Evolutionary conservation across 2,888 invertebrate species (phyloP).

Genomic region (Aethes cnicana): DNA sequence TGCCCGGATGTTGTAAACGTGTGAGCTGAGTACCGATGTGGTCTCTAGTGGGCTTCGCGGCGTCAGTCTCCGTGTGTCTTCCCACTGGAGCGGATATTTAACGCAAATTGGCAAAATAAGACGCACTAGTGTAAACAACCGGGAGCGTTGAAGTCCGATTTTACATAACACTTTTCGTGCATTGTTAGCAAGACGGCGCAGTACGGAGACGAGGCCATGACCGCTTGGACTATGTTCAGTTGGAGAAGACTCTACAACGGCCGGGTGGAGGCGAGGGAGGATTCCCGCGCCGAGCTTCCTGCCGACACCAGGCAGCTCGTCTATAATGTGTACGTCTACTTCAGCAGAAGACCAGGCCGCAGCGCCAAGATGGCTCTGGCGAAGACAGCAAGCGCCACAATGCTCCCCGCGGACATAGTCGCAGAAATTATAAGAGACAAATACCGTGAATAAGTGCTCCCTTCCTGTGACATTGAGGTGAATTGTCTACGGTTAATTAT

Average conservation of each 20-base stretch:
- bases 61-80: slow-evolving; percentile 61
- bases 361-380: slow-evolving; percentile 65
- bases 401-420: slow-evolving; percentile 73
- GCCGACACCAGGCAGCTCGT: slow-evolving; percentile 74
- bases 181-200: slow-evolving; percentile 66
- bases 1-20: slow-evolving; percentile 70
- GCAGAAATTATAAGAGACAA: slow-evolving; percentile 74
- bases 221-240: slow-evolving; percentile 80
- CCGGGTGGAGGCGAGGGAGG: slow-evolving; percentile 57
- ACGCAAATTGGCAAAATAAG: slow-evolving; percentile 18
- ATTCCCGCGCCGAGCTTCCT: slow-evolving; percentile 63
- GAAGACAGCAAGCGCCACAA: slow-evolving; percentile 73
- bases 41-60: slow-evolving; percentile 48
- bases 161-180: not conserved
- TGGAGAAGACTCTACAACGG: slow-evolving; percentile 74
- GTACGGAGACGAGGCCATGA: slow-evolving; percentile 78
- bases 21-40: slow-evolving; percentile 69
- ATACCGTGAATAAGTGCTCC: slow-evolving; percentile 51
- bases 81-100: slow-evolving; percentile 60
- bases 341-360: slow-evolving; percentile 67
- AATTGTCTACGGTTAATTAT: too few relatives aligned
- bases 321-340: slow-evolving; percentile 76
- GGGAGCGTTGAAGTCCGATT: not conserved
- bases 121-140: not conserved
- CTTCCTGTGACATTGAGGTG: too few relatives aligned